Evolutionary conservation across 2,888 invertebrate species (phyloP), one percentile per base, ranked within the genome.

Genomic region (Girardia tigrina): DNA sequence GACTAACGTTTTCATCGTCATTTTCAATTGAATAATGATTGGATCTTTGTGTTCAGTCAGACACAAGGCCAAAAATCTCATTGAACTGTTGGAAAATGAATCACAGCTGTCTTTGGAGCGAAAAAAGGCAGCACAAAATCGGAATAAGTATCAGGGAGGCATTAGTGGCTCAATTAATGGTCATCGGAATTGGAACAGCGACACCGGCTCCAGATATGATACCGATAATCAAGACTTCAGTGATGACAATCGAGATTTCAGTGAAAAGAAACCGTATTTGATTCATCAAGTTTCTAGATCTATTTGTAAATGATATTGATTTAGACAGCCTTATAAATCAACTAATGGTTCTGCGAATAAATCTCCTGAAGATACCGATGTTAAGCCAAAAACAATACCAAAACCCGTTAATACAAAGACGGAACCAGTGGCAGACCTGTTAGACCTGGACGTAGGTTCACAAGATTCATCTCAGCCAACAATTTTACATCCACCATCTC

Each of bases 81-180:
- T 97, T 81, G 95, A 95, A 84, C 92, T 98, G 84, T 90, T 98
- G 79, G 94, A 97, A 84, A 95, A 99, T 84, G 97, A 98, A 83
- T 97, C 97, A 80, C 90, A 91, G 80, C 86, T 99, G 71, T 86
- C 95, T 75, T 94, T 94, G 42, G 98, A 99, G 85, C 88, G 98
- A 79, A 94, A 95, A 84, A 97, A 97, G 82, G 95, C 98, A 0
- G 97, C 97, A 87, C 94, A 94, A 83, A 97, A 94, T 83, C 93
- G 94, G 85, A 95, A 97, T 86, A 97, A 97, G 86, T 97, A 93
- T 84, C 90, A 94, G 77, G 91, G 91, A 81, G 36, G 36, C 16
- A 36, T 36, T 16, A 36, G 36, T 36, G 16, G 36, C 16, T 36
- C 36, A 36, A 8, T 36, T 12, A 36, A 36, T 16, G 36, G 36